phyloP scores from a whole-genome alignment of 2,888 invertebrate species.

The Drosophila buzzatii region DNA sequence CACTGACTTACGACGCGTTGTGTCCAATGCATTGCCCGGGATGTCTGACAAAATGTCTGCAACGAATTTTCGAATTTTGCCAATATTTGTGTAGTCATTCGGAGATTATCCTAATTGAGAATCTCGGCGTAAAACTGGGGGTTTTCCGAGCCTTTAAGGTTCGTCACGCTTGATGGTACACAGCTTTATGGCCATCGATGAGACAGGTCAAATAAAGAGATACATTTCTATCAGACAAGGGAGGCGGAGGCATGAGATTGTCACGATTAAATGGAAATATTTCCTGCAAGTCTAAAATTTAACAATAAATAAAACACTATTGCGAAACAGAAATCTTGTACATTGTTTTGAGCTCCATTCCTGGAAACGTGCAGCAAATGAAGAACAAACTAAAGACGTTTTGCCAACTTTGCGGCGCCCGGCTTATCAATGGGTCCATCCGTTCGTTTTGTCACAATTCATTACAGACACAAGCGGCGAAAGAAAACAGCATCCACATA shows the following conservation, averaged over 20 bases:
- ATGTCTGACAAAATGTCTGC: conserved; percentile 50
- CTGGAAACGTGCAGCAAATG: conserved; percentile 49
- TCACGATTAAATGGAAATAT: conserved; percentile 43
- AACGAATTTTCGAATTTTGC: conserved; percentile 81
- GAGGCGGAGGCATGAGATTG: conserved; percentile 50
- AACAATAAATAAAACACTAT: too few species aligned
- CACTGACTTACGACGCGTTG: conserved; percentile 50
- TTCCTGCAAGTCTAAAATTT: background rate
- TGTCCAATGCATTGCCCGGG: conserved; percentile 56
- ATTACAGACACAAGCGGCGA: conserved; percentile 53
- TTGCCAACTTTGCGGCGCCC: conserved; percentile 40
- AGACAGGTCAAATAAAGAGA: conserved; percentile 40
- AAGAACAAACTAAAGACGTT: conserved; percentile 56
- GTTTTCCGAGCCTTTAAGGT: conserved; percentile 22
- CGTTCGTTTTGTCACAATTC: conserved; percentile 66
- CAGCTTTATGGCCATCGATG: conserved; percentile 33
- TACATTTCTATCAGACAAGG: conserved; percentile 21
- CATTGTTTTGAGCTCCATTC: conserved; percentile 12
- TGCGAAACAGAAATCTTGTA: conserved; percentile 6
- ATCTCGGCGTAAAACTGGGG: conserved; percentile 63
- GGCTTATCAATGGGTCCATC: conserved; percentile 10
- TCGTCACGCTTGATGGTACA: conserved; percentile 32
- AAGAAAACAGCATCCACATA: conserved; percentile 68
- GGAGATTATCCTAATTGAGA: conserved; percentile 84
- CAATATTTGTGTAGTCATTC: conserved; percentile 85